Percentiles rank a stretch among this genome's conserved stretches.
phyloP scores from a whole-genome alignment of 2,797 vertebrate genomes.

The Limnodromus scolopaceus region DNA sequence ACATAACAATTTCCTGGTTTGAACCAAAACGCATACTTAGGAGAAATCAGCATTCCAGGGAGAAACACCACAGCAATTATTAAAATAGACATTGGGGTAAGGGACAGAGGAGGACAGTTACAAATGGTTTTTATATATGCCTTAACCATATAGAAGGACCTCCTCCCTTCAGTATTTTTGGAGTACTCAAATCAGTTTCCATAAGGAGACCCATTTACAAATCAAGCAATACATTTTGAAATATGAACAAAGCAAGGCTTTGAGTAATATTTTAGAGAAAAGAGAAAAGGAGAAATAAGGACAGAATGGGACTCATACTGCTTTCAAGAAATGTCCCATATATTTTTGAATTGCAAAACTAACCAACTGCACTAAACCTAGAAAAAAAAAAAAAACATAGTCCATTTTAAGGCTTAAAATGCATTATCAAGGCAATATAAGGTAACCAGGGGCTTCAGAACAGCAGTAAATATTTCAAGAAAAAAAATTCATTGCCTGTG shows the following conservation, averaged over 20 bases:
- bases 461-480: not conserved
- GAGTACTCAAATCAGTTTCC: not conserved
- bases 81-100: not conserved
- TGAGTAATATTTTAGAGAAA: not conserved
- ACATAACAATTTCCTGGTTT: not conserved
- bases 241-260: not conserved
- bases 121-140: not conserved
- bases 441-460: not conserved
- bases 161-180: not conserved
- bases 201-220: slow-evolving; percentile 27
- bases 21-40: not conserved
- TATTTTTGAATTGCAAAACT: not conserved
- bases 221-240: not conserved
- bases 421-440: not conserved
- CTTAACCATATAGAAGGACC: not conserved
- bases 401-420: not conserved
- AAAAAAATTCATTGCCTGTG: not conserved
- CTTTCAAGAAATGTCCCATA: not conserved
- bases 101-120: not conserved
- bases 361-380: not conserved
- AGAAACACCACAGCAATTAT: not conserved
- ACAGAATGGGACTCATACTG: not conserved
- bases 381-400: not conserved
- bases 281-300: not conserved
- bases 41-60: not conserved